These are phyloP conservation scores for Chironomus tentans DNA, from an alignment of 2,888 invertebrate species.

Conservation along the genomic window DNA sequence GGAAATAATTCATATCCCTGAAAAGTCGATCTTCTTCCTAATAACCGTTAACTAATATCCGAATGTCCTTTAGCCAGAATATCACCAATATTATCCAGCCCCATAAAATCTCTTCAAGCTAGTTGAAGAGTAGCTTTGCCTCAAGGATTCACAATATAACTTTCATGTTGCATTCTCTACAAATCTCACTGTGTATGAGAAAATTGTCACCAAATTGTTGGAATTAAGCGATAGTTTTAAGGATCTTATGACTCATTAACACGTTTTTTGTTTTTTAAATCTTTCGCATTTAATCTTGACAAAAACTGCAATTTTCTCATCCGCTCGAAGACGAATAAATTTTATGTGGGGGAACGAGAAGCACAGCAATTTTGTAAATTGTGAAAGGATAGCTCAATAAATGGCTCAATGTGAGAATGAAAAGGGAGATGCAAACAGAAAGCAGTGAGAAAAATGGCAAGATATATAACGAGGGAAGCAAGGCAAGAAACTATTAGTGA, in stretches of 20 bases:
- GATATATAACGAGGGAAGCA: not conserved
- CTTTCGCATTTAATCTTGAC: not conserved
- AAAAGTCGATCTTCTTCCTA: too few species aligned
- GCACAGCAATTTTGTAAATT: not conserved
- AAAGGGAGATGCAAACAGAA: not conserved
- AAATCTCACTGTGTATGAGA: not conserved
- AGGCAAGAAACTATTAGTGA: slow-evolving; percentile 23
- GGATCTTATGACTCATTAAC: slow-evolving; percentile 6
- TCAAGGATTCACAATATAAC: too few species aligned
- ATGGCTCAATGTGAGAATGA: not conserved
- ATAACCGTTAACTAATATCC: too few species aligned
- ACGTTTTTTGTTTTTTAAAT: not conserved
- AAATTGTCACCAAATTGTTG: not conserved
- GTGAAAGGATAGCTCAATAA: not conserved
- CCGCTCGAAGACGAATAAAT: not conserved
- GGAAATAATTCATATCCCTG: too few species aligned
- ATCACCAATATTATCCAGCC: too few species aligned
- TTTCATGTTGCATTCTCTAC: not conserved
- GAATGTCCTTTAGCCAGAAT: too few species aligned
- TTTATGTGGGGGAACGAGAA: not conserved
- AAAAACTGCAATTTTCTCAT: not conserved
- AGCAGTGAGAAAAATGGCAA: not conserved
- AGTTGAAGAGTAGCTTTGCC: too few species aligned
- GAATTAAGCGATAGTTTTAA: not conserved
- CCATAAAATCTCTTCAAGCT: too few species aligned